A percentile compares a stretch with the other conserved stretches of the same genome.
phyloP scores from a whole-genome alignment of 2,113 vertebrate species.

The Oceanodroma tethys region DNA sequence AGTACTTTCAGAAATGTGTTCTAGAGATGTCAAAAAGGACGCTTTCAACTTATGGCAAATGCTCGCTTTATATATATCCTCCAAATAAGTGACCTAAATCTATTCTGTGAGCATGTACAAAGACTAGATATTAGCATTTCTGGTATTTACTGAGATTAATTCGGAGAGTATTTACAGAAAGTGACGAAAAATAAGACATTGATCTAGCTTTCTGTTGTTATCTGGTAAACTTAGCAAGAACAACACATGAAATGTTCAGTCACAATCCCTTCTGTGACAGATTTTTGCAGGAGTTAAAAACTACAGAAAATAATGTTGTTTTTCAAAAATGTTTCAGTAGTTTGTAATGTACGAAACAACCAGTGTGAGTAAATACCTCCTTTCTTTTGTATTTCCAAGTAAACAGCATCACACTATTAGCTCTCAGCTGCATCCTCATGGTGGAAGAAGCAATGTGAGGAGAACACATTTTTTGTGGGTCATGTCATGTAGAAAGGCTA shows the following conservation, averaged over 20 bases:
- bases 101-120: neutral
- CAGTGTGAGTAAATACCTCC: neutral
- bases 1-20: neutral
- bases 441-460: neutral
- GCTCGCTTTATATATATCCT: neutral
- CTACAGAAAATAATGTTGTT: neutral
- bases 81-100: slow-evolving; percentile 9
- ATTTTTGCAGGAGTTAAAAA: neutral
- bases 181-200: neutral
- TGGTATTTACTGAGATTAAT: slow-evolving; percentile 3
- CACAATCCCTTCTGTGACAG: neutral
- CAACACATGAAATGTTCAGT: neutral
- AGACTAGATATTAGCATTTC: neutral
- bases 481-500: neutral
- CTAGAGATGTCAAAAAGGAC: neutral
- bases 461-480: neutral
- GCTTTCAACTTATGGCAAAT: neutral
- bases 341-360: neutral
- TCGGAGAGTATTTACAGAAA: neutral
- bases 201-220: neutral
- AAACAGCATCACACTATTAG: neutral
- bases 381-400: neutral
- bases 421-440: neutral
- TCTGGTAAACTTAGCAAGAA: neutral
- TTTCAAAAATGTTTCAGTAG: neutral